phyloP scores from a whole-genome alignment of 2,797 vertebrate genomes.

The Bovichtus diacanthus region DNA sequence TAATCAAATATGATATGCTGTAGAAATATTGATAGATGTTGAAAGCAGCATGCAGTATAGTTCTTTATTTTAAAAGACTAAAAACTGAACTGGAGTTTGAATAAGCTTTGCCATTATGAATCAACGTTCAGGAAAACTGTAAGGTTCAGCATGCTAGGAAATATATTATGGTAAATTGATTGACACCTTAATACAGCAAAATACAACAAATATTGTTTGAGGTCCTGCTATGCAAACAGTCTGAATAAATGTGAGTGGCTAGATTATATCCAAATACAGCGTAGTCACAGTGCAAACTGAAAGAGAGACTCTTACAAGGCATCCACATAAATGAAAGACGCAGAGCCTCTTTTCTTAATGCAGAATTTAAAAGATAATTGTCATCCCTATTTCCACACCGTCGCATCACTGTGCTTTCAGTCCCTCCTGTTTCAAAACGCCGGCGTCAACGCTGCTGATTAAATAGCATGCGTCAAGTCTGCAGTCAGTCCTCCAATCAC shows the following conservation, averaged over 20 bases:
- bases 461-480: constrained; percentile 1
- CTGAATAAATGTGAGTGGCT: not conserved
- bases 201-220: constrained; percentile 1
- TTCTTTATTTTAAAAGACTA: not conserved
- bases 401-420: not conserved
- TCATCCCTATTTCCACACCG: constrained; percentile 3
- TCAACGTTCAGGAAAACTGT: not conserved
- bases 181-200: not conserved
- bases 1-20: constrained; percentile 10
- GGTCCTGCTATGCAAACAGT: not conserved
- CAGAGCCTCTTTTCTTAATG: not conserved
- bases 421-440: not conserved
- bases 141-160: not conserved
- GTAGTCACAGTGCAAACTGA: not conserved
- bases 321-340: not conserved
- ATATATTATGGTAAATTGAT: not conserved
- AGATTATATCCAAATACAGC: constrained; percentile 5
- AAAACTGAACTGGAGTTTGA: not conserved
- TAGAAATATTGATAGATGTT: not conserved
- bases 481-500: not conserved
- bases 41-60: not conserved
- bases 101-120: not conserved
- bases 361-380: not conserved
- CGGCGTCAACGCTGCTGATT: constrained; percentile 4
- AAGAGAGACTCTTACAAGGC: not conserved